phyloP scores from a whole-genome alignment of 2,888 invertebrate species.

The Crossocerus cetratus region DNA sequence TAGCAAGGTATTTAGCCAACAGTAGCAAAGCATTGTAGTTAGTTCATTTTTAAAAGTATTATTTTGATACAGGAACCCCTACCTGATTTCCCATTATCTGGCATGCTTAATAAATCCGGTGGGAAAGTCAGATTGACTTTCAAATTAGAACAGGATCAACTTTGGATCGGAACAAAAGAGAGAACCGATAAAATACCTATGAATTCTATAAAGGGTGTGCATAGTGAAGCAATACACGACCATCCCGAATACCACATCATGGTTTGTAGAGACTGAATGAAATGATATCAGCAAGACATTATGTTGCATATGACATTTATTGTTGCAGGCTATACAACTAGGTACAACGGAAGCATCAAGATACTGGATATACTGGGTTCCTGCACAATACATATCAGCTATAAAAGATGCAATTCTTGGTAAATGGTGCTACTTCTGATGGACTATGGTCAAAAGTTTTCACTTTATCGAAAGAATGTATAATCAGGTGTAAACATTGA shows the following conservation, averaged over 20 bases:
- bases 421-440: constrained; percentile 89
- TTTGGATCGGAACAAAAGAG: constrained; percentile 96
- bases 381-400: constrained; percentile 92
- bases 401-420: constrained; percentile 94
- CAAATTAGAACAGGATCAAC: constrained; percentile 92
- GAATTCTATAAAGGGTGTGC: constrained; percentile 90
- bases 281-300: not conserved
- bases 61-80: constrained; percentile 82
- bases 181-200: constrained; percentile 94
- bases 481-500: constrained; percentile 69
- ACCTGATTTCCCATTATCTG: constrained; percentile 88
- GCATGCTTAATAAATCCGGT: constrained; percentile 94
- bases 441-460: constrained; percentile 52
- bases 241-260: constrained; percentile 94
- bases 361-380: constrained; percentile 97
- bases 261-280: constrained; percentile 79
- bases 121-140: constrained; percentile 94
- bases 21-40: not conserved
- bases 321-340: constrained; percentile 87
- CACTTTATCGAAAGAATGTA: constrained; percentile 60
- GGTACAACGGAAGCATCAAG: constrained; percentile 94
- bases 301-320: constrained; percentile 1
- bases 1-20: constrained; percentile 80
- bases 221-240: constrained; percentile 89
- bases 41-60: no score